Conservation (phyloP, 2,113 vertebrate genomes). For the Podarcis cretensis region DNA sequence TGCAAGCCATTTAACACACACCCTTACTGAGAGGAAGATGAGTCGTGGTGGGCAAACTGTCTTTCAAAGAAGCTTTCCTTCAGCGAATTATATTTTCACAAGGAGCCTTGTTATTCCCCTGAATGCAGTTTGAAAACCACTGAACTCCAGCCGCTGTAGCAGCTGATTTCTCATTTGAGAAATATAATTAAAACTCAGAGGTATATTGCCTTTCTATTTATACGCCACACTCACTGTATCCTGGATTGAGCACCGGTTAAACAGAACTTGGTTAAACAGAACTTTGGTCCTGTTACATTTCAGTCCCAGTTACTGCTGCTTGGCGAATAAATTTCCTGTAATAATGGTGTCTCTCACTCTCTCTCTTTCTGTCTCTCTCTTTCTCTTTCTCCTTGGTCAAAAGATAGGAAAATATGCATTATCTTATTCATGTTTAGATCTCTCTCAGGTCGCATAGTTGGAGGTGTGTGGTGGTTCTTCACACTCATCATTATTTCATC, state of each 20-base stretch:
- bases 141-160: neutral
- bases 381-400: neutral
- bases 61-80: neutral
- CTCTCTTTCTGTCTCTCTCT: conserved; percentile 25
- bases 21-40: neutral
- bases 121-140: neutral
- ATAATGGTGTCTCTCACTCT: conserved; percentile 32
- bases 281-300: conserved; percentile 8
- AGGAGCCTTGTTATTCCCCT: neutral
- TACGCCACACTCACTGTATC: neutral
- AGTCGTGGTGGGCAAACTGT: neutral
- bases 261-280: neutral
- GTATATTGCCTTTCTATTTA: neutral
- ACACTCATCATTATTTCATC: conserved; percentile 99
- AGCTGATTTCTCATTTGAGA: neutral
- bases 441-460: conserved; percentile 97
- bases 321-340: conserved; percentile 32
- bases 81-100: neutral
- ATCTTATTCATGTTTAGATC: conserved; percentile 87
- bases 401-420: conserved; percentile 71
- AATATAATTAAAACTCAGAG: neutral
- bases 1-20: neutral
- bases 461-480: conserved; percentile 99
- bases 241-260: neutral
- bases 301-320: conserved; percentile 10